A percentile compares a stretch with the other conserved stretches of the same genome.
Evolutionary conservation across 2,113 vertebrate species (phyloP).

Genomic region (Sporophila hypoxantha): DNA sequence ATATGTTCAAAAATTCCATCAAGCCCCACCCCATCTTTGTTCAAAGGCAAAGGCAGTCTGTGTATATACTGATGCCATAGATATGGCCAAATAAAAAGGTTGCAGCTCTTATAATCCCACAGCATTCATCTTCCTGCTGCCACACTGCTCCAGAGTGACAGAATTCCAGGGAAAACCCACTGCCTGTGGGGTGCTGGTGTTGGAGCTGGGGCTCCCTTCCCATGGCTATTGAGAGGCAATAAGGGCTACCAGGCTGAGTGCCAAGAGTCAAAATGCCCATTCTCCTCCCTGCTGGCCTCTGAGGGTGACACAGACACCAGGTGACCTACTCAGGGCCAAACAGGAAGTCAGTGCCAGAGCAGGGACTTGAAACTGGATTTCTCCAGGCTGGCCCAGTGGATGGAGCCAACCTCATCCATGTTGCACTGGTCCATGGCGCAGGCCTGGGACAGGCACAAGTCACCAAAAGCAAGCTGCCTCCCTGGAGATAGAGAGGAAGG

Average conservation of each 20-base stretch:
- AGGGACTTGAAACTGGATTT: not conserved
- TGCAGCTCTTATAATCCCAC: not conserved
- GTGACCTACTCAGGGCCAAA: not conserved
- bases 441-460: not conserved
- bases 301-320: not conserved
- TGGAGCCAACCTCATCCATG: not conserved
- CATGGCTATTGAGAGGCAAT: not conserved
- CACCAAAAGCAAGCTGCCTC: not conserved
- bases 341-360: not conserved
- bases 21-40: not conserved
- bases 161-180: not conserved
- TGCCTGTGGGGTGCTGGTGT: fast-evolving
- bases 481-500: not conserved
- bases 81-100: not conserved
- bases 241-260: not conserved
- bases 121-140: not conserved
- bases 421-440: not conserved
- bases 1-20: not conserved
- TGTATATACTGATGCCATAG: not conserved
- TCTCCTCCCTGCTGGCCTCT: not conserved
- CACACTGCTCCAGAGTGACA: not conserved
- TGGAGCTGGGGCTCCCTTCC: not conserved
- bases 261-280: not conserved
- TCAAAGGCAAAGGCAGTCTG: not conserved
- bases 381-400: not conserved